A percentile compares a stretch with the other conserved stretches of the same genome.
Conservation (phyloP, 92 coral and sea anemone species). For the Epizoanthus fatuus region DNA sequence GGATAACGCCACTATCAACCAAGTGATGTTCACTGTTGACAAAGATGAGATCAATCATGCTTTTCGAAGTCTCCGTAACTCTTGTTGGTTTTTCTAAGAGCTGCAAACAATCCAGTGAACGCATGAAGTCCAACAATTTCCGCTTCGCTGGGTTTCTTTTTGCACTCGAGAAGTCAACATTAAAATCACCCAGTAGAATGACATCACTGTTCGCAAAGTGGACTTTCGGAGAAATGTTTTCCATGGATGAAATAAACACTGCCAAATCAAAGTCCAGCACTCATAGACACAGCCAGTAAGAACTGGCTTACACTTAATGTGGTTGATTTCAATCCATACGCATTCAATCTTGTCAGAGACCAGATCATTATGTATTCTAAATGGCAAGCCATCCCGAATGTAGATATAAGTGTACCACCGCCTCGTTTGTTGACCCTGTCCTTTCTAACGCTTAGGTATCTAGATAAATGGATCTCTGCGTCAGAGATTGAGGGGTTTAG, state of each 20-base stretch:
- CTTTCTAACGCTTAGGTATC: background rate
- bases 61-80: no score
- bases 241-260: background rate
- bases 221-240: background rate
- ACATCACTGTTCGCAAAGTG: background rate
- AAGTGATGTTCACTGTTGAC: no score
- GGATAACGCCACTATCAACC: no score
- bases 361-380: background rate
- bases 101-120: no score
- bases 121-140: background rate
- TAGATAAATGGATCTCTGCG: background rate
- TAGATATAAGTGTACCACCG: constrained; percentile 6
- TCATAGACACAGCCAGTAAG: background rate
- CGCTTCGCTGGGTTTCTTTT: background rate
- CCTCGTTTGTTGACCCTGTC: background rate
- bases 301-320: background rate
- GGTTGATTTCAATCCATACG: background rate
- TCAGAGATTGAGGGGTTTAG: background rate
- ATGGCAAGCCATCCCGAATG: background rate
- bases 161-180: constrained; percentile 4
- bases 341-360: background rate
- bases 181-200: background rate
- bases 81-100: no score
- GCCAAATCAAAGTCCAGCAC: background rate
- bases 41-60: no score